Conservation (phyloP, 2,797 vertebrate genomes). For the Apodemus agrarius region DNA sequence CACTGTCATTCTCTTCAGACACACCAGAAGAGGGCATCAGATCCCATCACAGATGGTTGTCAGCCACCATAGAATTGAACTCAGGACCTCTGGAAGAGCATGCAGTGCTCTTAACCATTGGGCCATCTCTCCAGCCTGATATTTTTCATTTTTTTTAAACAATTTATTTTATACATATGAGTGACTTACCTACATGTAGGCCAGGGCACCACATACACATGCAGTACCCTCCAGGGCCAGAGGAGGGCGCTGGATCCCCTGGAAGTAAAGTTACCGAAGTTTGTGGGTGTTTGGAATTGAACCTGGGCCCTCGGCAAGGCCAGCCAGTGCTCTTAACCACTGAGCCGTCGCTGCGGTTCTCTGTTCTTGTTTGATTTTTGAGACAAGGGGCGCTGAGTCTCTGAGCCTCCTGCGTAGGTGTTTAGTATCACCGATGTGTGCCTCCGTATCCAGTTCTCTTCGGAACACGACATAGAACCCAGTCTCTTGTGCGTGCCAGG, state of each 20-base stretch:
- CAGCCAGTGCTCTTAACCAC: not conserved
- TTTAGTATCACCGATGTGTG: not conserved
- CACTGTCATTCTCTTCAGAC: no score
- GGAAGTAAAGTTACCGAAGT: not conserved
- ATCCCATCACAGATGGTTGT: no score
- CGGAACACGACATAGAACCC: not conserved
- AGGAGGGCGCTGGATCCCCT: not conserved
- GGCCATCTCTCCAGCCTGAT: no score
- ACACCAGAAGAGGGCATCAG: no score
- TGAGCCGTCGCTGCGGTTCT: not conserved
- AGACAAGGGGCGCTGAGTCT: not conserved
- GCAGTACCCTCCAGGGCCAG: not conserved
- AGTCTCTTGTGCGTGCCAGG: no score
- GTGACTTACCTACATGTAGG: not conserved
- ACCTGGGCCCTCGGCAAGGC: not conserved
- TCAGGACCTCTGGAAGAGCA: no score
- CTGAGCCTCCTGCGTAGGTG: not conserved
- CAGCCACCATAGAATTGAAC: no score
- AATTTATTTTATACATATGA: not conserved
- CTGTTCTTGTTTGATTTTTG: not conserved
- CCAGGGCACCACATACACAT: not conserved
- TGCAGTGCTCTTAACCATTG: no score
- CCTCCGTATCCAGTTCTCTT: not conserved
- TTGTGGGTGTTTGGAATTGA: not conserved
- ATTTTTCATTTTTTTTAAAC: not conserved